Percentiles rank a stretch among this genome's conserved stretches.
Evolutionary conservation across 2,113 vertebrate species (phyloP).

Genomic region (Phylloscopus trochilus): DNA sequence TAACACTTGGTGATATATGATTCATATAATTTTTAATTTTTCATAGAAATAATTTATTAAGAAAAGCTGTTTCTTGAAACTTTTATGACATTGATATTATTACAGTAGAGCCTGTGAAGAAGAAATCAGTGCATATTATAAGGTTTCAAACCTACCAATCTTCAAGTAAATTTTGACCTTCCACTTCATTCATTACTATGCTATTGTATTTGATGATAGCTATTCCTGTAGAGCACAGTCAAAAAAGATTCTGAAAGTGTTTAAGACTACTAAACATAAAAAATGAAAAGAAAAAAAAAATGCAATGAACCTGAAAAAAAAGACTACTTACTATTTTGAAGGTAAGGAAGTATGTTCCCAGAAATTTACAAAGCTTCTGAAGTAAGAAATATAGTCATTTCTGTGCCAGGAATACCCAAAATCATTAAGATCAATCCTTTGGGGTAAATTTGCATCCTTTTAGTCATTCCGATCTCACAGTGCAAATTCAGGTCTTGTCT

Average conservation of each 20-base stretch:
- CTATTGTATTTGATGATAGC: not conserved
- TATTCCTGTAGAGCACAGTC: not conserved
- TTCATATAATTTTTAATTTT: not conserved
- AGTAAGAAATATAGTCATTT: not conserved
- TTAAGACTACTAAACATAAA: not conserved
- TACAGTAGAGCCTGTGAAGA: not conserved
- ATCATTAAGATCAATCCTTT: not conserved
- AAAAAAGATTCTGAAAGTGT: not conserved
- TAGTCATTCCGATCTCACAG: not conserved
- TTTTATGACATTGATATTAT: not conserved
- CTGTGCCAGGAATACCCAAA: not conserved
- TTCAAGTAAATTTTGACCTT: not conserved
- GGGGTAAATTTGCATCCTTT: not conserved
- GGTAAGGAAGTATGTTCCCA: not conserved
- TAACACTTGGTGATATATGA: not conserved
- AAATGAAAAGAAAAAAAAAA: not conserved
- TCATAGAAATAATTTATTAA: not conserved
- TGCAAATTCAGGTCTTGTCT: not conserved
- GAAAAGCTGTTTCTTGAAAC: not conserved
- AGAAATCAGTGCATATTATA: not conserved
- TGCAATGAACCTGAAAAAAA: not conserved
- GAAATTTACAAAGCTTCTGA: not conserved
- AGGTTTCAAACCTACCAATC: not conserved
- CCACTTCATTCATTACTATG: not conserved
- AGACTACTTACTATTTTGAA: not conserved